Conservation (phyloP, 2,888 invertebrate genomes). For the Sarcophaga carnaria region DNA sequence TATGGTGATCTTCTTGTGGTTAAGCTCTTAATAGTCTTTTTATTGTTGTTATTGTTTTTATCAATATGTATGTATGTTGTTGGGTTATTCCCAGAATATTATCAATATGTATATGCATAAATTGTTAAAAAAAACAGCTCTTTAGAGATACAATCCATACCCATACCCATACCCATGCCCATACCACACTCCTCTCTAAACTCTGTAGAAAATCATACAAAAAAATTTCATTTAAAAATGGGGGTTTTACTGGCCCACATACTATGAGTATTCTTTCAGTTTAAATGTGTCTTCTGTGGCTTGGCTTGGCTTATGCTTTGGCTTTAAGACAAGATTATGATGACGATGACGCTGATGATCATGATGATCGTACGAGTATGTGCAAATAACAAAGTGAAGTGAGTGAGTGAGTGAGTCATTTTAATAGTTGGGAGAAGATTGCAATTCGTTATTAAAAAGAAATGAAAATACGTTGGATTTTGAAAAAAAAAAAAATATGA, state of each 20-base stretch:
- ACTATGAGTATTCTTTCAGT: neutral
- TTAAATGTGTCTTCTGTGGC: neutral
- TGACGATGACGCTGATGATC: neutral
- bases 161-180: too few relatives aligned
- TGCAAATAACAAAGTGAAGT: too few relatives aligned
- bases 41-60: conserved; percentile 39
- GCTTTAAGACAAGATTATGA: neutral
- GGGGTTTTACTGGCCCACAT: conserved; percentile 2
- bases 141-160: neutral
- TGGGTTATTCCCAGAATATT: conserved; percentile 54
- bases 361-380: too few relatives aligned
- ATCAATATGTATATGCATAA: conserved; percentile 52
- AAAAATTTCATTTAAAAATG: neutral
- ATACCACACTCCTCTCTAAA: too few relatives aligned
- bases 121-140: conserved; percentile 40
- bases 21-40: neutral
- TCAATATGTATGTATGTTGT: neutral
- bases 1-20: conserved; percentile 23
- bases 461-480: too few relatives aligned
- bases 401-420: too few relatives aligned
- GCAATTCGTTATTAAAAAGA: too few relatives aligned
- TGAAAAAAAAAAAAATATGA: too few relatives aligned
- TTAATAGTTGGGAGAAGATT: too few relatives aligned
- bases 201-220: too few relatives aligned
- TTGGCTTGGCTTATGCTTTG: neutral